Conservation (phyloP, 2,888 invertebrate species). For the Zaprionus lineosus region DNA sequence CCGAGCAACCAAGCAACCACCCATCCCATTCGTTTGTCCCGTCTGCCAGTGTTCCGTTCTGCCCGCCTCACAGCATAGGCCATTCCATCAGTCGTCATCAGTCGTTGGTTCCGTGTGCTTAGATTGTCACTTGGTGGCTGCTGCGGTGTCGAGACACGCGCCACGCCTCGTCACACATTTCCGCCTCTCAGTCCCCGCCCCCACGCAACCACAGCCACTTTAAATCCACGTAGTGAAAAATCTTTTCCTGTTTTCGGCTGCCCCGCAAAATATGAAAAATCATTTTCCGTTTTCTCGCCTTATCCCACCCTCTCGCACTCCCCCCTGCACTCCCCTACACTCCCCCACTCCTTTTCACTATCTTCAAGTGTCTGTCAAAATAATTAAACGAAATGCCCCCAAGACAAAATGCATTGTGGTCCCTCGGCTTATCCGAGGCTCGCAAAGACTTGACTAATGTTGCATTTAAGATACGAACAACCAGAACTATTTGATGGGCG, state of each 20-base stretch:
- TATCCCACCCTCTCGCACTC: conserved; percentile 10
- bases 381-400: conserved; percentile 72
- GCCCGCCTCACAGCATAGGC: neutral
- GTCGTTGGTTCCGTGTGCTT: conserved; percentile 35
- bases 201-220: conserved; percentile 24
- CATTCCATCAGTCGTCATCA: conserved; percentile 30
- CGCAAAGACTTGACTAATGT: conserved; percentile 68
- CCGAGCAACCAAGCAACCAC: no score
- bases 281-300: conserved; percentile 38
- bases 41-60: neutral
- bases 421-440: conserved; percentile 53
- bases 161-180: conserved; percentile 46
- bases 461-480: conserved; percentile 52
- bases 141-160: conserved; percentile 46
- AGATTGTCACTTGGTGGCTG: conserved; percentile 60
- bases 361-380: conserved; percentile 73
- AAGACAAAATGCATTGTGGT: conserved; percentile 60
- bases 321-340: neutral
- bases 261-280: conserved; percentile 69
- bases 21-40: no score
- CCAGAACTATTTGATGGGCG: neutral
- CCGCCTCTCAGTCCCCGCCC: conserved; percentile 19
- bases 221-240: conserved; percentile 30
- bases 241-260: conserved; percentile 27
- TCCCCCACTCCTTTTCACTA: conserved; percentile 17